Percentiles rank a stretch among this genome's conserved stretches.
phyloP scores from a whole-genome alignment of 2,113 vertebrate species.

The Lethenteron camtschaticum region DNA sequence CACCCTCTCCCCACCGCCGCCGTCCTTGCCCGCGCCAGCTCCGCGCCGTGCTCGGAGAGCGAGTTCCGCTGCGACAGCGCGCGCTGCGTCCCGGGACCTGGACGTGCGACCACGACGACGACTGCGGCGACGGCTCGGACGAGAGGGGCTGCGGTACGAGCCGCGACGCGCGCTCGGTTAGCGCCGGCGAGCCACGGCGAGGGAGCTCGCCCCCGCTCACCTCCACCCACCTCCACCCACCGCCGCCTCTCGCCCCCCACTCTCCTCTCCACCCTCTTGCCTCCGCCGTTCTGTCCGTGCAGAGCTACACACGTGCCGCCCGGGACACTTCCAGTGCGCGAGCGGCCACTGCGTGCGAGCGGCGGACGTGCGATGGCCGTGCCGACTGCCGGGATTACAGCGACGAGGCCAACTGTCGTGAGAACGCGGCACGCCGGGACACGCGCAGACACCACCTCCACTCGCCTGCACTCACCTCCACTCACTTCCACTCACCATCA shows the following conservation, averaged over 20 bases:
- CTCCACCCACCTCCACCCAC: not conserved
- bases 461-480: too few relatives aligned
- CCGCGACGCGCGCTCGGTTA: not conserved
- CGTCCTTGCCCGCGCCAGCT: slow-evolving; percentile 12
- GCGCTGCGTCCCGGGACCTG: slow-evolving; percentile 16
- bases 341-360: slow-evolving; percentile 23
- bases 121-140: slow-evolving; percentile 26
- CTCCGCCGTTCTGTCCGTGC: slow-evolving; percentile 8
- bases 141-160: slow-evolving; percentile 18
- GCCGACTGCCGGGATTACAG: slow-evolving; percentile 23
- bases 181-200: not conserved
- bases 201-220: not conserved
- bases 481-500: too few relatives aligned
- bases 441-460: not conserved
- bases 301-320: slow-evolving; percentile 23
- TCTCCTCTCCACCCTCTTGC: not conserved
- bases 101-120: slow-evolving; percentile 19
- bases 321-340: slow-evolving; percentile 22
- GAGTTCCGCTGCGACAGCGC: slow-evolving; percentile 28
- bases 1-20: not conserved
- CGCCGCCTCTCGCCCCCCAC: not conserved
- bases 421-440: slow-evolving; percentile 12
- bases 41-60: slow-evolving; percentile 23
- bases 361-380: slow-evolving; percentile 21
- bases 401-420: slow-evolving; percentile 26